phyloP scores from a whole-genome alignment of 2,113 vertebrate species.

The Sturnus vulgaris region DNA sequence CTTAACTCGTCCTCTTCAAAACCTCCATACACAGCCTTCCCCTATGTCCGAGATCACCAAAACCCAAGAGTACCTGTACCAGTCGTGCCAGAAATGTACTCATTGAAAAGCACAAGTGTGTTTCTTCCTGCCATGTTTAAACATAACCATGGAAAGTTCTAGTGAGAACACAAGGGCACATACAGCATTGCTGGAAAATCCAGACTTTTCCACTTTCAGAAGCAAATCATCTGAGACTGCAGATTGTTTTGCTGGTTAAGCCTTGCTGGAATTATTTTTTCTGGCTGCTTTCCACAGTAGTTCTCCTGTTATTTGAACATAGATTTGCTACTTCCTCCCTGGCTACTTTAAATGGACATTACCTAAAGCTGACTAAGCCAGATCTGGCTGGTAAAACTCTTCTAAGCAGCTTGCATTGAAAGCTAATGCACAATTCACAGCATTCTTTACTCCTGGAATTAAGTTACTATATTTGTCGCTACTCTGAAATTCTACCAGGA shows the following conservation, averaged over 20 bases:
- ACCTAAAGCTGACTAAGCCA: conserved; percentile 36
- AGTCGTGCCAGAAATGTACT: not conserved
- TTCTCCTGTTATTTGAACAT: not conserved
- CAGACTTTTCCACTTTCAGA: not conserved
- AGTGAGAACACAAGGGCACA: not conserved
- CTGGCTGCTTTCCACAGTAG: not conserved
- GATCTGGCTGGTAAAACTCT: conserved; percentile 41
- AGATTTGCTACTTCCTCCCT: not conserved
- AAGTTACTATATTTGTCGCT: not conserved
- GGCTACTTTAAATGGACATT: not conserved
- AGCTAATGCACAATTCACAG: conserved; percentile 4
- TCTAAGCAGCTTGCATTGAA: conserved; percentile 28
- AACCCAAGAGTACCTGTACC: not conserved
- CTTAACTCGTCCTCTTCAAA: not conserved
- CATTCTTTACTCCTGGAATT: conserved; percentile 20
- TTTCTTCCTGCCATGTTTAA: not conserved
- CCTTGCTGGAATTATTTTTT: not conserved
- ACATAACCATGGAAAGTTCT: not conserved
- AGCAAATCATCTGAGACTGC: not conserved
- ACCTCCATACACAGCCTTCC: not conserved
- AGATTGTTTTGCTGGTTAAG: not conserved
- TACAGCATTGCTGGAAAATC: not conserved
- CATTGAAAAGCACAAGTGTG: not conserved
- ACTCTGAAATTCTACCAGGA: not conserved
- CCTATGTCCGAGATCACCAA: not conserved